These are phyloP conservation scores for Catocala nupta DNA, from an alignment of 2,888 invertebrate species.

Conservation along the genomic window DNA sequence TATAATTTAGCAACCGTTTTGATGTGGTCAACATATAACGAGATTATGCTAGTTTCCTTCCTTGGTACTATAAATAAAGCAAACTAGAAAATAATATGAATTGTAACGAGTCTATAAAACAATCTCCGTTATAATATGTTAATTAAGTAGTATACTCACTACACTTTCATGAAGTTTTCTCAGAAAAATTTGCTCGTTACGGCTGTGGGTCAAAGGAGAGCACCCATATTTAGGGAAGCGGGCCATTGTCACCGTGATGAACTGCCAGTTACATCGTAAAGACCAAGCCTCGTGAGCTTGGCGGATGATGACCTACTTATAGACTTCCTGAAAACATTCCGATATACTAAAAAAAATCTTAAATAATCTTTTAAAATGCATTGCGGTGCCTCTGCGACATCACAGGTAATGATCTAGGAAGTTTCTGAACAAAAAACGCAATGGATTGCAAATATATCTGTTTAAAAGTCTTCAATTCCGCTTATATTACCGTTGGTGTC, in stretches of 20 bases:
- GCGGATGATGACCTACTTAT: constrained; percentile 11
- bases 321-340: constrained; percentile 2
- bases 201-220: not conserved
- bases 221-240: not conserved
- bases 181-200: not conserved
- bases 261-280: constrained; percentile 17
- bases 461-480: constrained; percentile 15
- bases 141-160: too few species aligned
- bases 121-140: too few species aligned
- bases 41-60: too few species aligned
- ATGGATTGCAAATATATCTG: not conserved
- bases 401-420: not conserved
- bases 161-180: not conserved
- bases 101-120: too few species aligned
- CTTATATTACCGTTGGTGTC: not conserved
- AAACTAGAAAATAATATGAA: too few species aligned
- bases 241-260: constrained; percentile 10
- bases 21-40: too few species aligned
- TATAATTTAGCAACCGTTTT: too few species aligned
- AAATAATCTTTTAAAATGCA: not conserved
- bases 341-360: not conserved
- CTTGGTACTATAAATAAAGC: too few species aligned
- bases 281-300: constrained; percentile 5
- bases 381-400: not conserved
- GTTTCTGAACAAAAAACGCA: not conserved